These are phyloP conservation scores for Chromoteleia sp. DNA, from an alignment of 2,888 invertebrate genomes.

Conservation along the genomic window DNA sequence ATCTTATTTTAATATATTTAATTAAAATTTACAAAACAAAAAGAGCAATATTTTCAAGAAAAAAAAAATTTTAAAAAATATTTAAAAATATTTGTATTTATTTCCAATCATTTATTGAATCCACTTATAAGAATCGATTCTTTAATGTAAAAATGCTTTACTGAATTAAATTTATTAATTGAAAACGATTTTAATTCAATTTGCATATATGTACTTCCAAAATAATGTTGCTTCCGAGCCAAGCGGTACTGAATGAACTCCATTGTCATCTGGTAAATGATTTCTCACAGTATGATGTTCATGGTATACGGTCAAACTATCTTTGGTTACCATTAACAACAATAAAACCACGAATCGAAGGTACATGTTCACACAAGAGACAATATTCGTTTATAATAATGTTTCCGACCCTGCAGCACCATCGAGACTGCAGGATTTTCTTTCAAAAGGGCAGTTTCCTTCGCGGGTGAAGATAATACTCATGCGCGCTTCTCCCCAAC, in stretches of 20 bases:
- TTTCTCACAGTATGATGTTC: constrained; percentile 36
- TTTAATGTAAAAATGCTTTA: too few relatives aligned
- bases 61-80: too few relatives aligned
- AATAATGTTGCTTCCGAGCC: constrained; percentile 81
- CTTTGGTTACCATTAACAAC: constrained; percentile 24
- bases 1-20: too few relatives aligned
- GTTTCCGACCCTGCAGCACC: constrained; percentile 21
- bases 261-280: constrained; percentile 39
- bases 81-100: too few relatives aligned
- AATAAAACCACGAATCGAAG: constrained; percentile 47
- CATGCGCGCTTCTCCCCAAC: constrained; percentile 61
- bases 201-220: constrained; percentile 79
- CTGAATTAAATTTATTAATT: too few relatives aligned
- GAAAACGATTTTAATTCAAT: neutral
- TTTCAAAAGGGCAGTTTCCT: constrained; percentile 62
- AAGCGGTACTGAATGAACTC: constrained; percentile 80
- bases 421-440: constrained; percentile 37
- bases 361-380: constrained; percentile 32
- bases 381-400: constrained; percentile 17
- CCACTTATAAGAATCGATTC: too few relatives aligned
- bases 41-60: too few relatives aligned
- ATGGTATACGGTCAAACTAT: constrained; percentile 46
- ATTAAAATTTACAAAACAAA: too few relatives aligned
- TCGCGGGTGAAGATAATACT: constrained; percentile 58
- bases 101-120: too few relatives aligned